Evolutionary conservation across 92 coral and sea anemone genomes (phyloP), one percentile per base, ranked within the genome.

Genomic region (Heliopora coerulea): DNA sequence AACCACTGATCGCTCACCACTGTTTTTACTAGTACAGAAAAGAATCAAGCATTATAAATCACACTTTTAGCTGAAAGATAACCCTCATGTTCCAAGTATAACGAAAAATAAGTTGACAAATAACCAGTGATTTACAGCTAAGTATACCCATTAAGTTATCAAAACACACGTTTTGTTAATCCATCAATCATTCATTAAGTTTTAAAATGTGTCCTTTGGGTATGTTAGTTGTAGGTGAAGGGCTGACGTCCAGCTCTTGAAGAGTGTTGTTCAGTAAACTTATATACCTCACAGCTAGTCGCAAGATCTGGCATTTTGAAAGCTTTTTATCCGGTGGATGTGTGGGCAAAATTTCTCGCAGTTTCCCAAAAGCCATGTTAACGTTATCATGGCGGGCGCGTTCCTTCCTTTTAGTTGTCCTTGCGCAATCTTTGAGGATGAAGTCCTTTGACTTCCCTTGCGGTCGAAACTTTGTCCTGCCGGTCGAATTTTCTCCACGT

Each of bases 201-300:
- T 62, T 70, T 52, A 70, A 70, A 62, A 35, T 70, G 63, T 19
- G 77, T 52, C 32, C 57, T 54, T 33, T 9, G n/a, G 46, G 46
- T 12, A 54, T 39, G 31, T 70, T 54, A 35, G 35, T 34, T 52
- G 37, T 30, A 2, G 63, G 31, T 67, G 59, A 28, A 18, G 17
- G 20, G 23, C 30, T 32, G 4, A 33, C 25, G 3, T 44, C 31
- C 23, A 52, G 49, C 31, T 52, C 62, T 54, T 52, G 41, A 6
- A 70, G 58, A 33, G 54, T 63, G 20, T 70, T 70, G 42, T 68
- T 73, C 58, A 82, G 46, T 20, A 82, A 44, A 13, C 59, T 73
- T 46, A 82, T 82, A 21, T 82, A 82, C 49, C 67, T 75, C 41
- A 82, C 86, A 25, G 86, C 86, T n/a, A 65, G 78, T 59, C 78